phyloP scores from a whole-genome alignment of 1,140 invertebrate genomes.

The Venustaconcha ellipsiformis region DNA sequence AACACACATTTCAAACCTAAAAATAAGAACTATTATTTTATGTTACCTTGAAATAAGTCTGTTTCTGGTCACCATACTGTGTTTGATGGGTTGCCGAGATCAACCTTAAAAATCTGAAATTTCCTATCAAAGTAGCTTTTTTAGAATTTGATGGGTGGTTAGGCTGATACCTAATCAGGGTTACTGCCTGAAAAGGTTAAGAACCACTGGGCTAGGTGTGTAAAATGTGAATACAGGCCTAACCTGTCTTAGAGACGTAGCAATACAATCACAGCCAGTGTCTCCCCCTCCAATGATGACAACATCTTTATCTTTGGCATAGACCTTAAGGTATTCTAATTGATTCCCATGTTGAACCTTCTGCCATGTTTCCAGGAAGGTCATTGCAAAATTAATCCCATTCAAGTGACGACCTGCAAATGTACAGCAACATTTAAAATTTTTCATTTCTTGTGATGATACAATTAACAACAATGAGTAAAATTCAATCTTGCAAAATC shows the following conservation, averaged over 20 bases:
- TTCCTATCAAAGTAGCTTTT: too few relatives aligned
- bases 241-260: constrained; percentile 92
- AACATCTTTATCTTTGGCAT: constrained; percentile 94
- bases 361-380: constrained; percentile 97
- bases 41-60: too few relatives aligned
- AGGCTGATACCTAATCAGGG: too few relatives aligned
- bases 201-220: too few relatives aligned
- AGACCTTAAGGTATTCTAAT: constrained; percentile 73
- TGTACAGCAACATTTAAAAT: neutral
- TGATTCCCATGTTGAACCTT: constrained; percentile 84
- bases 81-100: too few relatives aligned
- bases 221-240: constrained; percentile 16
- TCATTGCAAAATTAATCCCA: constrained; percentile 98
- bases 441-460: too few relatives aligned
- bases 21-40: too few relatives aligned
- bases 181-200: too few relatives aligned
- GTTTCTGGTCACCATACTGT: too few relatives aligned
- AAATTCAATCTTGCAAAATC: neutral
- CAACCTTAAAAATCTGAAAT: too few relatives aligned
- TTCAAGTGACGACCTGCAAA: constrained; percentile 86
- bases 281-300: constrained; percentile 98
- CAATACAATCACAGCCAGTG: constrained; percentile 99
- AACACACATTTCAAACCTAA: too few relatives aligned
- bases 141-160: too few relatives aligned
- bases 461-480: neutral